Conservation (phyloP, 1,140 invertebrate genomes). For the Asbolus verrucosus region DNA sequence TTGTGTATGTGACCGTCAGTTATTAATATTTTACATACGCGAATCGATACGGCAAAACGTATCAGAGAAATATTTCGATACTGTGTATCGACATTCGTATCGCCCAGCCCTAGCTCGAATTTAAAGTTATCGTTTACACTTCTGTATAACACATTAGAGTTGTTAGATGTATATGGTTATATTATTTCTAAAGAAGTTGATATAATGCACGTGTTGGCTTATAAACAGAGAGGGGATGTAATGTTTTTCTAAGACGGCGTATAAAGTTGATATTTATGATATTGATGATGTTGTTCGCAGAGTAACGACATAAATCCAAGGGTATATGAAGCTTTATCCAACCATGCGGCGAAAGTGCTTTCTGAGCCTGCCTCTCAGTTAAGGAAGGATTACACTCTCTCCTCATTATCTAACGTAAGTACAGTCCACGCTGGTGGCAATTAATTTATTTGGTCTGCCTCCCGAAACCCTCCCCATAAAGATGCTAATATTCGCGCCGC, state of each 20-base stretch:
- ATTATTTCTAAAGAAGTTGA: too few species aligned
- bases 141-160: too few species aligned
- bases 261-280: conserved; percentile 25
- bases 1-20: too few species aligned
- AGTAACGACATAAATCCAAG: conserved; percentile 50
- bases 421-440: conserved; percentile 29
- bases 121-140: too few species aligned
- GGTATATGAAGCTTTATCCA: conserved; percentile 55
- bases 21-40: too few species aligned
- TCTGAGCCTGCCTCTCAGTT: conserved; percentile 43
- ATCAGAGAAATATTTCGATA: too few species aligned
- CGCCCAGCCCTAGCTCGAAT: too few species aligned
- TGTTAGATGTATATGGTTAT: too few species aligned
- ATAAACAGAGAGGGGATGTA: too few species aligned
- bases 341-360: conserved; percentile 57
- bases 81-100: too few species aligned
- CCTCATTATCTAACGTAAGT: conserved; percentile 42
- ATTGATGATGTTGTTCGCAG: conserved; percentile 48
- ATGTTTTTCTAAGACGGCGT: neutral
- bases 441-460: conserved; percentile 29
- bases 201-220: too few species aligned
- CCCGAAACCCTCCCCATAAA: neutral
- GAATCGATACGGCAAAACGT: too few species aligned
- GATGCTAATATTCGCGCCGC: conserved; percentile 22
- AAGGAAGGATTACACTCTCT: conserved; percentile 44